Evolutionary conservation across 2,113 vertebrate species (phyloP).

Genomic region (Austrofundulus limnaeus): DNA sequence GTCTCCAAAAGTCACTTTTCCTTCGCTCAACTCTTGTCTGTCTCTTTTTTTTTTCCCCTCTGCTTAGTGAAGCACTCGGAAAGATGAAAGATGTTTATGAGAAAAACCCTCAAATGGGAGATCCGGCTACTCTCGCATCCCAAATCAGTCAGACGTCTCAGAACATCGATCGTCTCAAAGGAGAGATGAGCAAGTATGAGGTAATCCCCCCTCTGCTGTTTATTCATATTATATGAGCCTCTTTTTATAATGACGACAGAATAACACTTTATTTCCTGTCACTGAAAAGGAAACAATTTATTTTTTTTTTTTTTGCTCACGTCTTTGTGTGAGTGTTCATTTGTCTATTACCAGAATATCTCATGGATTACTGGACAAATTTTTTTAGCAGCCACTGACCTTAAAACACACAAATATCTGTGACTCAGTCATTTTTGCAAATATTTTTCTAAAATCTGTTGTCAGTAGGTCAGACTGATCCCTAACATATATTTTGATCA

Average conservation of each 20-base stretch:
- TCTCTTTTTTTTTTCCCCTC: conserved; percentile 11
- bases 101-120: conserved; percentile 91
- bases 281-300: too few species aligned
- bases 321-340: too few species aligned
- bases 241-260: neutral
- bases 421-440: too few species aligned
- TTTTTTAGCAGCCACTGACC: too few species aligned
- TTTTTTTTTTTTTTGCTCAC: too few species aligned
- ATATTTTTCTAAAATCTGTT: too few species aligned
- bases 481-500: too few species aligned
- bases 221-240: neutral
- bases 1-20: conserved; percentile 41
- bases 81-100: conserved; percentile 95
- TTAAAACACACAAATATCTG: too few species aligned
- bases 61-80: conserved; percentile 84
- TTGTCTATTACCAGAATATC: too few species aligned
- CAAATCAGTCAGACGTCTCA: conserved; percentile 85
- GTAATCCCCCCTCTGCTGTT: conserved; percentile 61
- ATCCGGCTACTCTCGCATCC: conserved; percentile 85
- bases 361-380: too few species aligned
- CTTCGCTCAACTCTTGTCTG: conserved; percentile 8
- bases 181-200: conserved; percentile 87
- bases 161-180: conserved; percentile 84
- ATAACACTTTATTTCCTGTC: neutral
- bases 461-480: too few species aligned